These are phyloP conservation scores for Anastrepha ludens DNA, from an alignment of 1,140 invertebrate genomes.

Conservation along the genomic window DNA sequence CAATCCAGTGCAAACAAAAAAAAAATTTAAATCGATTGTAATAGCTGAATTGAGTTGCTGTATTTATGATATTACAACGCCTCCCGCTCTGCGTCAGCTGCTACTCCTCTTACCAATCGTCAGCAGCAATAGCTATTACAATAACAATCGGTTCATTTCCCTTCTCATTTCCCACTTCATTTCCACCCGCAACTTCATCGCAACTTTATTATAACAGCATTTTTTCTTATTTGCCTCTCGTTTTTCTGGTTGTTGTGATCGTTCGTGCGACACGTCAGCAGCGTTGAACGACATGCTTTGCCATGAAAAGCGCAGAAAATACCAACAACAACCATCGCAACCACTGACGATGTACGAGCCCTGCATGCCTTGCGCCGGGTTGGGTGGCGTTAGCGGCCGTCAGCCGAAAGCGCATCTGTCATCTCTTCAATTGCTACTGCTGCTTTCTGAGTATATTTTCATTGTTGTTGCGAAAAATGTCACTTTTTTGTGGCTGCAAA, in stretches of 20 bases:
- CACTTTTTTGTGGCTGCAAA: not conserved
- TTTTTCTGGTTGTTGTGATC: not conserved
- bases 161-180: constrained; percentile 16
- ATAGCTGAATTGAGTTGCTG: not conserved
- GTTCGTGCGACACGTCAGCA: constrained; percentile 5
- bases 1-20: not conserved
- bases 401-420: not conserved
- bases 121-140: not conserved
- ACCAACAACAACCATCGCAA: not conserved
- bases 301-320: not conserved
- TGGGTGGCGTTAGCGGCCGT: not conserved
- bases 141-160: constrained; percentile 6
- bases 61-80: not conserved
- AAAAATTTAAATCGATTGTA: not conserved
- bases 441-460: not conserved
- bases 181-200: not conserved
- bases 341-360: too few species aligned
- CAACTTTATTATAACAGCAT: not conserved
- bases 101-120: too few species aligned
- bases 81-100: not conserved
- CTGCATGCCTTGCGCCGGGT: not conserved
- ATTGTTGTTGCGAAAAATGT: not conserved
- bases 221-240: not conserved
- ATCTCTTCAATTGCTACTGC: not conserved
- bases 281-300: not conserved